Evolutionary conservation across 30 jellyfish, hydroid and myxozoan genomes (phyloP).

Genomic region (Aurelia aurita): DNA sequence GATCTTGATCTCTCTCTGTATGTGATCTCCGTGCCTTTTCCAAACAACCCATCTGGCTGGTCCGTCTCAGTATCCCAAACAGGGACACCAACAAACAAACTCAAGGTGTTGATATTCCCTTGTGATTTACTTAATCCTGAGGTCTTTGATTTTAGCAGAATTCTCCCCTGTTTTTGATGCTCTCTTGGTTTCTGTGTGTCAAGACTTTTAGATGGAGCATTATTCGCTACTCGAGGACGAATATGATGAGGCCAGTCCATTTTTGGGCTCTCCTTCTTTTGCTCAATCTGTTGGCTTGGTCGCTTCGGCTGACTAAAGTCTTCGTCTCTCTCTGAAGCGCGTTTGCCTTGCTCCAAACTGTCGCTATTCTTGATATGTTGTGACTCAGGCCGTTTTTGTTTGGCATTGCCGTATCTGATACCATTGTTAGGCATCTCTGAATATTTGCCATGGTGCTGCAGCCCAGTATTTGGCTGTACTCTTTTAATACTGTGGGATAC

Average conservation of each 20-base stretch:
- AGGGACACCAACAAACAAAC: background rate
- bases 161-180: too few relatives aligned
- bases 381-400: background rate
- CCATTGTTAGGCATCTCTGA: background rate
- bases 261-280: background rate
- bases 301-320: background rate
- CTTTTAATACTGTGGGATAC: background rate
- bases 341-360: background rate
- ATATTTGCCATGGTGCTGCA: background rate
- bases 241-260: background rate
- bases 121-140: conserved; percentile 3
- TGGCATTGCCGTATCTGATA: too few relatives aligned
- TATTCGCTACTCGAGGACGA: background rate
- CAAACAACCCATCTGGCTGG: too few relatives aligned
- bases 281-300: background rate
- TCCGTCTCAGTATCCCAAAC: background rate
- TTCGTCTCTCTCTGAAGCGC: background rate
- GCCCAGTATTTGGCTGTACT: too few relatives aligned
- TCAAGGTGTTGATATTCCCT: background rate
- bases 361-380: background rate
- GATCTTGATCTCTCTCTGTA: too few relatives aligned
- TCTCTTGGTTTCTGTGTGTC: background rate
- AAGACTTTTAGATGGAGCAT: background rate
- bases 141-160: background rate
- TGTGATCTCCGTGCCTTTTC: too few relatives aligned